These are phyloP conservation scores for Coccyzus lansbergi DNA, from an alignment of 2,797 vertebrate genomes.

Conservation along the genomic window DNA sequence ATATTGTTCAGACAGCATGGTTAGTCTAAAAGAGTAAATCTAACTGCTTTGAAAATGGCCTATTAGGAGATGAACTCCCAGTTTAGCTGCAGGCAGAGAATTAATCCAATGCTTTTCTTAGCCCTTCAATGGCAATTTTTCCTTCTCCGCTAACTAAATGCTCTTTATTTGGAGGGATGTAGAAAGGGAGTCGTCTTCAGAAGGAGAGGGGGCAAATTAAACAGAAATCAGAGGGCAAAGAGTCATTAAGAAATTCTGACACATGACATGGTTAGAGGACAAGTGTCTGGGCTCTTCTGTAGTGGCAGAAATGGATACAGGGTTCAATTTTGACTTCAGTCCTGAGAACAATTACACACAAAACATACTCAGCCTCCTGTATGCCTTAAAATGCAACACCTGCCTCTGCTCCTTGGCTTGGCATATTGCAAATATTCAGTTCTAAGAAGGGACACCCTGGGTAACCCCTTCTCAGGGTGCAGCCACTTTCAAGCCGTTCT, in stretches of 20 bases:
- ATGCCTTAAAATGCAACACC: background rate
- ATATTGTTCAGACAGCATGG: constrained; percentile 74
- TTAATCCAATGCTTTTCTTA: constrained; percentile 66
- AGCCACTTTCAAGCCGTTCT: background rate
- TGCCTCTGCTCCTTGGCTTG: background rate
- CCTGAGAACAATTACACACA: background rate
- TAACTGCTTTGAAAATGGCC: constrained; percentile 75
- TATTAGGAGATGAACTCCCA: constrained; percentile 71
- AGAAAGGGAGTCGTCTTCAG: constrained; percentile 58
- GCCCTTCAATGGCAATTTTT: constrained; percentile 55
- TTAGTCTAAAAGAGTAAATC: constrained; percentile 72
- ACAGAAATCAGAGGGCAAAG: constrained; percentile 41
- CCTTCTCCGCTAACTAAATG: background rate
- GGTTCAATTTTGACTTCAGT: background rate
- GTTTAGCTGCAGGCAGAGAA: constrained; percentile 70
- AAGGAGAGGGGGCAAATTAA: constrained; percentile 41
- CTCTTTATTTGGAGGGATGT: constrained; percentile 40
- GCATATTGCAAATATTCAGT: background rate
- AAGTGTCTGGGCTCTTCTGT: background rate
- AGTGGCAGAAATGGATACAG: background rate
- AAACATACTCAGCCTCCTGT: background rate
- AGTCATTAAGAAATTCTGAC: constrained; percentile 44
- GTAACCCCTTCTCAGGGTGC: rapidly evolving
- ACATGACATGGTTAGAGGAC: constrained; percentile 12
- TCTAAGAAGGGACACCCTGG: background rate